These are phyloP conservation scores for Pseudobourletiella spinata DNA, from an alignment of 1,140 invertebrate genomes.

Conservation along the genomic window DNA sequence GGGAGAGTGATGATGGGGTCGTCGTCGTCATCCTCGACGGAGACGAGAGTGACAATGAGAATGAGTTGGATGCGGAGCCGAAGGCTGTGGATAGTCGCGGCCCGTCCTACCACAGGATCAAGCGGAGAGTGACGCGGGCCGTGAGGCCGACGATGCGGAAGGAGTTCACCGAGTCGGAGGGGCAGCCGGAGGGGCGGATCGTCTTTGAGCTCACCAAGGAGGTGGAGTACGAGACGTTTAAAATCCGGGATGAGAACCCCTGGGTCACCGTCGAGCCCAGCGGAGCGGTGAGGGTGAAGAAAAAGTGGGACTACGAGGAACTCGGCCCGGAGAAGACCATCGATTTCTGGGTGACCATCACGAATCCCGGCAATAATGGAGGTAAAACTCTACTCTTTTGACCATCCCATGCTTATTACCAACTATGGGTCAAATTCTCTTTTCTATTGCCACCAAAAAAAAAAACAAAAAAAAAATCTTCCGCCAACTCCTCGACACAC, in stretches of 20 bases:
- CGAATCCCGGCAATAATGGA: slow-evolving; percentile 66
- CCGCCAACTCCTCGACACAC: too few relatives aligned
- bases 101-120: slow-evolving; percentile 52
- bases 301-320: slow-evolving; percentile 95
- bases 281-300: slow-evolving; percentile 83
- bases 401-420: too few relatives aligned
- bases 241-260: slow-evolving; percentile 82
- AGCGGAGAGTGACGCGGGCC: slow-evolving; percentile 72
- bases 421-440: too few relatives aligned
- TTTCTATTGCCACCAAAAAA: too few relatives aligned
- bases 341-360: slow-evolving; percentile 92
- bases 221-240: slow-evolving; percentile 82
- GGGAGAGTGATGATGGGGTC: slow-evolving; percentile 43
- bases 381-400: slow-evolving; percentile 56
- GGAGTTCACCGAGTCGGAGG: slow-evolving; percentile 83
- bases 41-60: slow-evolving; percentile 25
- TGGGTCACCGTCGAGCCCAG: slow-evolving; percentile 88
- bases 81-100: slow-evolving; percentile 18
- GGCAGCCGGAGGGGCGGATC: slow-evolving; percentile 72
- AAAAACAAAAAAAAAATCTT: too few relatives aligned
- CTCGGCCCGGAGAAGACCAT: slow-evolving; percentile 90
- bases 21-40: slow-evolving; percentile 34
- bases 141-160: slow-evolving; percentile 84
- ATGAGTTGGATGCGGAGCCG: slow-evolving; percentile 18
- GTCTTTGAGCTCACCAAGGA: slow-evolving; percentile 87